Percentiles rank a stretch among this genome's conserved stretches.
Evolutionary conservation across 2,797 vertebrate genomes (phyloP).

Genomic region (Okamejei kenojei): DNA sequence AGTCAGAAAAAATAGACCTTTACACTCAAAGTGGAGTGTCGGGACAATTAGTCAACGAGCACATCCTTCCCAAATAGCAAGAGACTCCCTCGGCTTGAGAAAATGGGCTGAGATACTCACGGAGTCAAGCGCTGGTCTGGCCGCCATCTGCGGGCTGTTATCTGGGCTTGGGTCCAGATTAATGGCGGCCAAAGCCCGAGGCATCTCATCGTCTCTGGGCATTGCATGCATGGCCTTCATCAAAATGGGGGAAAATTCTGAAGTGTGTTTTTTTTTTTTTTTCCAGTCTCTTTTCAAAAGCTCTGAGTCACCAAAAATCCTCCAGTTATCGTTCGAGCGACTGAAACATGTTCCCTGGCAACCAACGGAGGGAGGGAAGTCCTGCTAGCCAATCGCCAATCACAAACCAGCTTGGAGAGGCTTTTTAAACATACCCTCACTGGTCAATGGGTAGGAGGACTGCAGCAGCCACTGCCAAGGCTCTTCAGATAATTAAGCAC

Average conservation of each 20-base stretch:
- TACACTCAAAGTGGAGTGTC: not conserved
- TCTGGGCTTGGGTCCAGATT: not conserved
- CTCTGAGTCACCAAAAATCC: slow-evolving; percentile 28
- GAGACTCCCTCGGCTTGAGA: not conserved
- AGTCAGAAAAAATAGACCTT: not conserved
- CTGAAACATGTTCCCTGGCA: slow-evolving; percentile 30
- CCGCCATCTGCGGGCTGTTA: not conserved
- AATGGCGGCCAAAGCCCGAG: not conserved
- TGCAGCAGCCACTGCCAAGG: not conserved
- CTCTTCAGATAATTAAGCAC: not conserved
- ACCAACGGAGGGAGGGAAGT: not conserved
- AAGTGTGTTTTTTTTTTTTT: not conserved
- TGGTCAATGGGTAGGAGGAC: not conserved
- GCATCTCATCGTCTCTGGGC: not conserved
- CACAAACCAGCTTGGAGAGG: not conserved
- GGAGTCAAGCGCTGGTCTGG: not conserved
- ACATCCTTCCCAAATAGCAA: not conserved
- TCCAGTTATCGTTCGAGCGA: not conserved
- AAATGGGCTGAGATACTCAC: not conserved
- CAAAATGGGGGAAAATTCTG: slow-evolving; percentile 12
- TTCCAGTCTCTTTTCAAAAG: slow-evolving; percentile 31
- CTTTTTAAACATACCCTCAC: not conserved
- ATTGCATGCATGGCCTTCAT: not conserved
- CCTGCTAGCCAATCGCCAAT: not conserved
- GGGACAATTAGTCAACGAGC: not conserved